Percentiles rank a stretch among this genome's conserved stretches.
Evolutionary conservation across 2,888 invertebrate genomes (phyloP).

Genomic region (Caenorhabditis imperialis): DNA sequence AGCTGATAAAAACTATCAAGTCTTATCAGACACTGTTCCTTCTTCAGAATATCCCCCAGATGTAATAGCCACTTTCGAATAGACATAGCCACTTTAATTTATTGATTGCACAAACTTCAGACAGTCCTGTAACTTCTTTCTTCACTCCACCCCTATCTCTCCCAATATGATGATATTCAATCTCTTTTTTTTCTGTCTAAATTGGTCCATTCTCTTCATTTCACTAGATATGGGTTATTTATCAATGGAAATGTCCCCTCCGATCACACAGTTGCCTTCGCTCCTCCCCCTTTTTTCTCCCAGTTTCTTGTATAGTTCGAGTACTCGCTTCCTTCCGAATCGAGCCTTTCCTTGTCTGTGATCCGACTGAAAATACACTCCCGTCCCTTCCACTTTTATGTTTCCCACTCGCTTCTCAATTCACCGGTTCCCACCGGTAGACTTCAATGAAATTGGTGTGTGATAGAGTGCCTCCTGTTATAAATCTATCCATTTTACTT

Average conservation of each 20-base stretch:
- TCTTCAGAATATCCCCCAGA: conserved; percentile 66
- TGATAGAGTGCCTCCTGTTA: conserved; percentile 20
- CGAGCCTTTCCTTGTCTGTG: conserved; percentile 35
- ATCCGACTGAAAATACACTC: conserved; percentile 26
- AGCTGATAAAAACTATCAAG: conserved; percentile 72
- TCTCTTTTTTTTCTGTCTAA: conserved; percentile 7
- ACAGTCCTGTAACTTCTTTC: too few species aligned
- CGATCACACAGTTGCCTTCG: conserved; percentile 33
- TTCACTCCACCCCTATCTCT: too few species aligned
- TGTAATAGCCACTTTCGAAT: conserved; percentile 16
- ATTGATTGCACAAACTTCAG: too few species aligned
- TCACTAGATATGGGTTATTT: conserved; percentile 27
- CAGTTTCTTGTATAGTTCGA: conserved; percentile 31
- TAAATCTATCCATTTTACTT: conserved; percentile 24
- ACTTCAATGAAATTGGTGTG: conserved; percentile 13
- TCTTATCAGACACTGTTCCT: conserved; percentile 75
- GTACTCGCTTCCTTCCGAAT: conserved; percentile 22
- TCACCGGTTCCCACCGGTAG: conserved; percentile 2
- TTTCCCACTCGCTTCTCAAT: conserved; percentile 1
- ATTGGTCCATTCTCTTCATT: conserved; percentile 7
- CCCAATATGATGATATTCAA: too few species aligned
- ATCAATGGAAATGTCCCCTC: conserved; percentile 6
- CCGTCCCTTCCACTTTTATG: conserved; percentile 12
- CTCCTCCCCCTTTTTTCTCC: conserved; percentile 13
- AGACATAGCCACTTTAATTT: conserved; percentile 26